A percentile compares a stretch with the other conserved stretches of the same genome.
These are phyloP conservation scores for Ondatra zibethicus DNA, from an alignment of 2,113 vertebrate genomes.

Conservation along the genomic window DNA sequence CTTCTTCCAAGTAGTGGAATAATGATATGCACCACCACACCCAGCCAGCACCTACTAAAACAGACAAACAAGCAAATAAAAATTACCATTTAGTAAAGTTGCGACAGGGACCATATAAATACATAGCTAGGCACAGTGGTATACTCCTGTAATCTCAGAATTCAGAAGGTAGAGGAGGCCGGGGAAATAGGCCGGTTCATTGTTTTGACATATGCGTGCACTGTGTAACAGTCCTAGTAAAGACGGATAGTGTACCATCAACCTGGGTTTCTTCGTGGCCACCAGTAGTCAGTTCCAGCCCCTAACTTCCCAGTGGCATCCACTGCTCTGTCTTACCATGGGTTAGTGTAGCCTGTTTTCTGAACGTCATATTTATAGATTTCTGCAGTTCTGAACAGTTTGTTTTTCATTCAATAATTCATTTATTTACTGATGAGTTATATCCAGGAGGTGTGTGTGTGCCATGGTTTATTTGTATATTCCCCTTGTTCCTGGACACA, in stretches of 20 bases:
- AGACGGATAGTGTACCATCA: not conserved
- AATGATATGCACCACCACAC: not conserved
- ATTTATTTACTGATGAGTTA: not conserved
- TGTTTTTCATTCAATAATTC: not conserved
- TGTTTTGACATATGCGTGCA: conserved; percentile 11
- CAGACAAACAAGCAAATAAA: not conserved
- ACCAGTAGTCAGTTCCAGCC: not conserved
- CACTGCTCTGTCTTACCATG: not conserved
- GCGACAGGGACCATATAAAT: not conserved
- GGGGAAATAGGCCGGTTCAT: not conserved
- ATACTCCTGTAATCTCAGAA: not conserved
- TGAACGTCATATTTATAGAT: not conserved
- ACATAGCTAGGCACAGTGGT: not conserved
- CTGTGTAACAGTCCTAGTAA: not conserved
- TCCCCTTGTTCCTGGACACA: not conserved
- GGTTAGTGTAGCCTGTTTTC: not conserved
- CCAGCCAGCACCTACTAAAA: not conserved
- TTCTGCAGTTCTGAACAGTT: not conserved
- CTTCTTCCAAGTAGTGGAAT: not conserved
- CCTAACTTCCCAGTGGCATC: too few species aligned
- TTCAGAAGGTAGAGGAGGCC: not conserved
- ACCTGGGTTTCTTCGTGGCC: not conserved
- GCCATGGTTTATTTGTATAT: not conserved
- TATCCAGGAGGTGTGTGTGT: not conserved
- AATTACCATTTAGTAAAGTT: not conserved